Conservation (phyloP, 2,113 vertebrate species). For the human region GRCh38 chr7:71627001-71627500, state of each 20-base stretch:
- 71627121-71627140: background rate
- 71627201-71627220: background rate
- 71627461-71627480: fast-evolving
- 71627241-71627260: background rate
- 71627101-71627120: background rate
- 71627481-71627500: background rate
- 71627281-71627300: background rate
- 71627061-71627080: background rate
- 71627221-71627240: fast-evolving
- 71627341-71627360: no score
- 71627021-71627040: background rate
- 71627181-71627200: no score
- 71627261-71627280: background rate
- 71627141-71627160: background rate
- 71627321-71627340: no score
- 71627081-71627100: background rate
- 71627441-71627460: background rate
- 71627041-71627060: background rate
- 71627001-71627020: background rate
- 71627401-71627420: no score
- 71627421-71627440: no score
- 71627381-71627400: no score
- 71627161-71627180: fast-evolving
- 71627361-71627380: no score
- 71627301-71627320: background rate